Base-by-base conservation (phyloP, 1,140 invertebrate genomes). In the Antheraea mylitta region DNA sequence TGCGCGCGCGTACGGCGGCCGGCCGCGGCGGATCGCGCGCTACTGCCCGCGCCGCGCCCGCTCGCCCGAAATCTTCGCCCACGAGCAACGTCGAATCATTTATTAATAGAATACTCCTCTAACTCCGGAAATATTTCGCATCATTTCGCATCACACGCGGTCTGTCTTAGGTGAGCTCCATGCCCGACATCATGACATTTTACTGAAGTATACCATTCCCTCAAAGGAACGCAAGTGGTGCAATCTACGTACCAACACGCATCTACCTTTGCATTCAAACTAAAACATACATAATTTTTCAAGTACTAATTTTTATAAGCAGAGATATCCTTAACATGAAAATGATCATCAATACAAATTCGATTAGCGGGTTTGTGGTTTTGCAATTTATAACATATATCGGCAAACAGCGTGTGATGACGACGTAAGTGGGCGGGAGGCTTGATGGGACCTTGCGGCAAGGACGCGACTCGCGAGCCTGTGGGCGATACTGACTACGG, bases 71-170 rank as follows among this genome's bases (percentile, higher is more conserved):
- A 87, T 84, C 77, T 77, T 89, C 89, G 89, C 89, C 89, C 89
- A 91, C 89, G 83, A 84, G 73, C 89, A 80, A 85, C 87, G 80
- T 81, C 79, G 71, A 87, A 86, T 90, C 83, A 83, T 83, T 84
- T 91, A 91, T 91, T 90, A 86, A 89, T 91, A 91, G 89, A 90
- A 84, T 85, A 86, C 86, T 87, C 79, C 85, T 85, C 83, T 85
- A 86, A 91, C 89, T 90, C 89, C 88, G 89, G 89, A 91, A 91
- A 91, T 91, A 91, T 91, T 91, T 91, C 83, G 89, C 89, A 86
- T 89, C 87, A 89, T 88, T 91, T 90, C 82, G 89, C 89, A 89
- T 86, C 80, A 78, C 86, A 85, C 81, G 81, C 82, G 72, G 77
- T 79, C 69, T 72, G 45, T 53, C 45, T 53, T 53, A 53, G 11